Base-by-base conservation (phyloP, 2,113 vertebrate genomes). In the Scortum barcoo region DNA sequence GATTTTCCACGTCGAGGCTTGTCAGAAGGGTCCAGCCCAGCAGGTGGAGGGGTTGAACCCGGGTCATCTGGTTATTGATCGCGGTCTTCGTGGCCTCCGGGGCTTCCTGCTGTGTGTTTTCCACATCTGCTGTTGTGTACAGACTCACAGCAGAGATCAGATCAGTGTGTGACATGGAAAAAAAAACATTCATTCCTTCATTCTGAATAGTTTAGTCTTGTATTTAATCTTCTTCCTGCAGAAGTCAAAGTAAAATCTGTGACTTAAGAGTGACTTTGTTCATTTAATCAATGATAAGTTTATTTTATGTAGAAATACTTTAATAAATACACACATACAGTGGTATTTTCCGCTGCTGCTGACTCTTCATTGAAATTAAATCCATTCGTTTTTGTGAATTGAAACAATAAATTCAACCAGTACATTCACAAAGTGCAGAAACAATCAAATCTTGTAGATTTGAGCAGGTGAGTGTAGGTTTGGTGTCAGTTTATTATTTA, bases 71-170 rank as follows among this genome's bases (percentile, higher is more conserved):
- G 58, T 22, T 30, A 3, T 30, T 48, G 20, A 68, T 50, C 17
- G 3, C 1, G 20, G 33, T 40, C 19, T 40, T 19, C 7, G 58
- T 38, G 19, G 13, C 46, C 28, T 69, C 28, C 19, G 7, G 12
- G 67, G 38, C 68, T 16, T 38, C 44, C 66, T 36, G 50, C 22
- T 24, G 48, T 10, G 67, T 24, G 48, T 5, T 11, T 17, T 24
- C 67, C 67, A 70, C 67, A 70, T 70, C 67, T 71, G 50, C 10
- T 70, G 50, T 54, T 54, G 48, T 63, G 61, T 20, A 19, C 4
- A 60, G 57, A 30, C 44, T 54, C 68, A 0, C 68, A 71, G 50
- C 33, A n/a, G 50, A 40, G 68, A 24, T 53, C 13, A 19, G 30
- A 17, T 36, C 65, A 33, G 44, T 30, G 65, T 36, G 19, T 24